Percentiles rank a stretch among this genome's conserved stretches.
Evolutionary conservation across 2,113 vertebrate genomes (phyloP).

Genomic region (Otolemur garnettii): DNA sequence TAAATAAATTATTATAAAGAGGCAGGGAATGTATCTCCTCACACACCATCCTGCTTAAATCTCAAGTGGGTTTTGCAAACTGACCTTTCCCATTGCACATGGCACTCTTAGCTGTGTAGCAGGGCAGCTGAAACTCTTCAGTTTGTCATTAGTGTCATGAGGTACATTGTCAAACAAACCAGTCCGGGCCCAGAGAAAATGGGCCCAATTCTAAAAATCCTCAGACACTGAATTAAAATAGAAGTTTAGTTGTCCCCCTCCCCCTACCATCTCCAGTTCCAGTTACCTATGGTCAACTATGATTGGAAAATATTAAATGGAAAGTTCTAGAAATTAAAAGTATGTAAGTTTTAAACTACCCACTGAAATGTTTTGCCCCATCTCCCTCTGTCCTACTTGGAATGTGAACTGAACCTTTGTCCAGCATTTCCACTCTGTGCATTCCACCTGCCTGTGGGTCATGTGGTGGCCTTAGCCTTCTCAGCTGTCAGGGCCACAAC

Average conservation of each 20-base stretch:
- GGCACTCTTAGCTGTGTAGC: slow-evolving; percentile 20
- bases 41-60: neutral
- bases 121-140: neutral
- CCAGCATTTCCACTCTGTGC: neutral
- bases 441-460: neutral
- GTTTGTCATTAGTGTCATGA: neutral
- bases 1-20: slow-evolving; percentile 61
- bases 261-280: neutral
- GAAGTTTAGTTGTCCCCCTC: neutral
- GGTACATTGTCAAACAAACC: neutral
- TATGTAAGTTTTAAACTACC: neutral
- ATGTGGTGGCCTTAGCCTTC: neutral
- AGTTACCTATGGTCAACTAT: neutral
- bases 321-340: neutral
- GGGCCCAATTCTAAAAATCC: neutral
- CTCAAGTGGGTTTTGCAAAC: neutral
- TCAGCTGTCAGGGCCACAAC: neutral
- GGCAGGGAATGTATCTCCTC: slow-evolving; percentile 14
- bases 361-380: neutral
- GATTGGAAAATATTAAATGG: neutral
- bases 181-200: neutral
- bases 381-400: neutral
- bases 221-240: neutral
- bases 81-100: slow-evolving; percentile 32
- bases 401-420: neutral